Percentiles rank a stretch among this genome's conserved stretches.
Conservation (phyloP, 2,113 vertebrate genomes). For the Rhegmatorhina hoffmannsi region DNA sequence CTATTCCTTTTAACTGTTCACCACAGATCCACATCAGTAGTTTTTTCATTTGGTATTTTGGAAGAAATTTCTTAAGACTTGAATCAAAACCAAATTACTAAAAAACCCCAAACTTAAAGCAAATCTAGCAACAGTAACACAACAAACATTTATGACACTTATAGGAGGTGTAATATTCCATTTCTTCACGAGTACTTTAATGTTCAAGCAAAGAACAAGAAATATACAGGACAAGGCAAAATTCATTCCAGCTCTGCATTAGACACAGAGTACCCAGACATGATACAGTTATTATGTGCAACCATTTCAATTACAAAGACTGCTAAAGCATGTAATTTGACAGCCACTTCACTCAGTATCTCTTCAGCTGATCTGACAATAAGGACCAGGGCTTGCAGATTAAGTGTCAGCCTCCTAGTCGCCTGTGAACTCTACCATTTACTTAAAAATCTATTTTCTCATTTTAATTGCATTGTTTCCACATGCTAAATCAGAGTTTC, state of each 20-base stretch:
- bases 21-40: not conserved
- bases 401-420: not conserved
- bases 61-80: not conserved
- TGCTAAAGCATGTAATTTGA: constrained; percentile 52
- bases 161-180: not conserved
- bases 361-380: constrained; percentile 17
- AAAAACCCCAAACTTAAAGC: not conserved
- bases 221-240: not conserved
- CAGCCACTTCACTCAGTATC: not conserved
- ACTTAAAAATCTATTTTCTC: constrained; percentile 14
- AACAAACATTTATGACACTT: not conserved
- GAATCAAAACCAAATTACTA: not conserved
- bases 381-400: not conserved
- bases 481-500: not conserved
- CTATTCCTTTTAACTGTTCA: not conserved
- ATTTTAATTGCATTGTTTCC: constrained; percentile 15
- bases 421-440: not conserved
- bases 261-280: constrained; percentile 31
- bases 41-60: not conserved
- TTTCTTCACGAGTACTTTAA: not conserved
- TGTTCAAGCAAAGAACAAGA: not conserved
- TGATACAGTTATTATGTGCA: constrained; percentile 30
- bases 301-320: constrained; percentile 54
- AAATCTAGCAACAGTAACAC: not conserved
- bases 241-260: not conserved